Conservation (phyloP, 1,140 invertebrate genomes). For the Antheraea pernyi region DNA sequence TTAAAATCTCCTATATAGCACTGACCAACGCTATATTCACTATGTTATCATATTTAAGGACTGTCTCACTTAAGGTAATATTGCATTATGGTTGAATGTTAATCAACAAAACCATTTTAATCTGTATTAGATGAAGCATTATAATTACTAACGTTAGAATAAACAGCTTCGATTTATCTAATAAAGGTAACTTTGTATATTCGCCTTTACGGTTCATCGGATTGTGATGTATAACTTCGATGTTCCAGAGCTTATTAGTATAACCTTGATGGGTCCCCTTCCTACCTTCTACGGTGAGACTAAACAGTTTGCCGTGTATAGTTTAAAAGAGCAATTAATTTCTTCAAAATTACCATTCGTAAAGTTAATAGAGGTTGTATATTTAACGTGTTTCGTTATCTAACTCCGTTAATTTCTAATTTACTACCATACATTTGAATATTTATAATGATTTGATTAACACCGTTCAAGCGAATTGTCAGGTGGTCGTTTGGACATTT, state of each 20-base stretch:
- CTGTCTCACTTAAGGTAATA: too few species aligned
- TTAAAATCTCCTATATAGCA: too few species aligned
- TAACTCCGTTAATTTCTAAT: background rate
- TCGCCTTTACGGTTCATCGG: background rate
- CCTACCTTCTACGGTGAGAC: background rate
- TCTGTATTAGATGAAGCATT: too few species aligned
- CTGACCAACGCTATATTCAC: too few species aligned
- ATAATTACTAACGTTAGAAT: too few species aligned
- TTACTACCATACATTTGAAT: background rate
- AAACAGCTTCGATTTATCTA: too few species aligned
- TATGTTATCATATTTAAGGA: too few species aligned
- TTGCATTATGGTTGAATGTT: too few species aligned
- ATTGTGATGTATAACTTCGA: constrained; percentile 25
- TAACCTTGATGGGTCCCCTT: constrained; percentile 14
- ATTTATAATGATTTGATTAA: background rate
- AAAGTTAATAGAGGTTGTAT: background rate
- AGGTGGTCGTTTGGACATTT: background rate
- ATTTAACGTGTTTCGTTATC: background rate
- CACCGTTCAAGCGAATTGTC: background rate
- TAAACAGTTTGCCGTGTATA: background rate
- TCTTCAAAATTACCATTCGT: background rate
- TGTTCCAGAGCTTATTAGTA: constrained; percentile 20
- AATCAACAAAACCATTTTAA: too few species aligned
- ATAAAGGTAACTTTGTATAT: too few species aligned
- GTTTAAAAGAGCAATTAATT: background rate